Evolutionary conservation across 2,797 vertebrate species (phyloP).

Genomic region (Tragopan temminckii): DNA sequence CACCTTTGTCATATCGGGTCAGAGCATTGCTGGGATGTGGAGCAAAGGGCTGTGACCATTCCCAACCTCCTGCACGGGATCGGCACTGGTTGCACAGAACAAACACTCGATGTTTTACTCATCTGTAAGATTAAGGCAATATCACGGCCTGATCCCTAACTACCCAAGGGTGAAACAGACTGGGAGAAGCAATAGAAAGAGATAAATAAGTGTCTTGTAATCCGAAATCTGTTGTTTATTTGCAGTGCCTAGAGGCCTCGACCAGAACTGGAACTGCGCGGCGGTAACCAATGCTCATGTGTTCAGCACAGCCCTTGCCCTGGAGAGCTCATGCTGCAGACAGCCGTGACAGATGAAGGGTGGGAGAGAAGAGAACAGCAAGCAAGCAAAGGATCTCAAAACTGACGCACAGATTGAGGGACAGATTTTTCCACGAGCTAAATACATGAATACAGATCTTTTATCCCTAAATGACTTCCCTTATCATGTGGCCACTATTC

Average conservation of each 20-base stretch:
- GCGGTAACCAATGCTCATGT: neutral
- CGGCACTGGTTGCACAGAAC: neutral
- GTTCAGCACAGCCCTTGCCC: conserved; percentile 6
- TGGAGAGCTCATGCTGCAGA: conserved; percentile 45
- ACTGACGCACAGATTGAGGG: conserved; percentile 64
- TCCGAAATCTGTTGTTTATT: neutral
- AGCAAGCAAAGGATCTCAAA: conserved; percentile 50
- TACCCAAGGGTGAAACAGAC: neutral
- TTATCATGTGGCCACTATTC: neutral
- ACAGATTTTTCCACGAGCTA: conserved; percentile 67
- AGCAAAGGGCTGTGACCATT: fast-evolving
- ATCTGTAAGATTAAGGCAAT: fast-evolving
- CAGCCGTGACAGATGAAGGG: conserved; percentile 66
- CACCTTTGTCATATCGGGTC: fast-evolving
- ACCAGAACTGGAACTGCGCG: neutral
- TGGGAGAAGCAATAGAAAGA: neutral
- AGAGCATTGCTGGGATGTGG: neutral
- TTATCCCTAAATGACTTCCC: conserved; percentile 57
- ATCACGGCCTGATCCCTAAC: neutral
- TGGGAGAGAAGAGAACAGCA: conserved; percentile 69
- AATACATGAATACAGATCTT: conserved; percentile 38
- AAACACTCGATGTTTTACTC: fast-evolving
- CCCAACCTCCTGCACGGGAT: fast-evolving
- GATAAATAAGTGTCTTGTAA: neutral
- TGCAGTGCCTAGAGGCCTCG: neutral